Base-by-base conservation (phyloP, 2,888 invertebrate genomes). In the Drosophila imparisetae region DNA sequence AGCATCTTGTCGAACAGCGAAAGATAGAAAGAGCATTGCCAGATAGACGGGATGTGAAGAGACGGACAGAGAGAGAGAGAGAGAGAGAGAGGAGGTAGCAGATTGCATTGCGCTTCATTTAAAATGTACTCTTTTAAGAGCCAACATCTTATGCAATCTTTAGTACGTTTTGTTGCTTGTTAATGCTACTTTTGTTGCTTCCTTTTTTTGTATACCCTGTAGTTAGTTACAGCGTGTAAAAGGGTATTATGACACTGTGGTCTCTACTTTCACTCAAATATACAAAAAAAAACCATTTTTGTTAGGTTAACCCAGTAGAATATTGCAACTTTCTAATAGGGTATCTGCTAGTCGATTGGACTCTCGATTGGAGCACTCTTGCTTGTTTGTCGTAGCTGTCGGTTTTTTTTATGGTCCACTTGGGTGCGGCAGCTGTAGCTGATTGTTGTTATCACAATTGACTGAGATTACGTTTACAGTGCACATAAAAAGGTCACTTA, bases 361-460 rank as follows among this genome's bases (percentile, higher is more conserved):
- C 21, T 11, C 15, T 21, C 2, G 13, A 13, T n/a, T n/a, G 13
- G 13, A 8, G 54, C 38, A 55, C n/a, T 38, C 21, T 30, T 21
- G 21, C 42, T 45, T 21, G 58, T 48, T 55, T 52, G 40, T 38
- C 29, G 59, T 45, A 48, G 24, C 66, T 53, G 72, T 66, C 63
- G 45, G 52, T 49, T 27, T 54, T 72, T 67, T 81, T 81, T 82
- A 82, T 81, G 79, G 85, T 72, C 85, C 82, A 84, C 77, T 81
- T 66, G 72, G 64, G 52, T 38, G 61, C 57, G 58, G 68, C 60
- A 55, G 72, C 82, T 71, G 75, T 45, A 75, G 76, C 80, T 79
- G 85, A 85, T 81, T 81, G 81, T 85, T 85, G 81, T 81, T 81
- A 81, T 81, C 85, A 85, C 81, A 85, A 81, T 81, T 81, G 81